Conservation (phyloP, 2,797 vertebrate genomes). For the Mus spretus region DNA sequence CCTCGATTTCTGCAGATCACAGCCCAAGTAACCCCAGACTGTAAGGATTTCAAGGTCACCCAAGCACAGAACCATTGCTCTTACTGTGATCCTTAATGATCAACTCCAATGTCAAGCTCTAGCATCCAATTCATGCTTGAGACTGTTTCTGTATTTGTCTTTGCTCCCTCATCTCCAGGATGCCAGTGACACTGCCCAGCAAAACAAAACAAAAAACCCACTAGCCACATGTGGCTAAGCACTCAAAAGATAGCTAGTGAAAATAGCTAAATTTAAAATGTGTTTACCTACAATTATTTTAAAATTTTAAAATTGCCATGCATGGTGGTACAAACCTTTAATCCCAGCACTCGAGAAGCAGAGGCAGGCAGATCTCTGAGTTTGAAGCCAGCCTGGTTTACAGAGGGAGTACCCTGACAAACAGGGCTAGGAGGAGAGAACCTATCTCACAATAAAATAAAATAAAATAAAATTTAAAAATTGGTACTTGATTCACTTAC, state of each 20-base stretch:
- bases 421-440: neutral
- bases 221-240: neutral
- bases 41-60: neutral
- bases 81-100: neutral
- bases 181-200: neutral
- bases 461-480: conserved; percentile 47
- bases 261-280: conserved; percentile 1
- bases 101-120: neutral
- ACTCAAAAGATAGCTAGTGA: neutral
- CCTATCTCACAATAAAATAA: neutral
- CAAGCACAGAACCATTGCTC: neutral
- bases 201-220: neutral
- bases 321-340: neutral
- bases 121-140: neutral
- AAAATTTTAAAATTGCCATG: neutral
- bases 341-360: neutral
- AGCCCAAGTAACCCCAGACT: neutral
- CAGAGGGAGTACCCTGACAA: neutral
- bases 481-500: conserved; percentile 1
- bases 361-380: neutral
- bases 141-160: neutral
- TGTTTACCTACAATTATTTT: conserved; percentile 38
- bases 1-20: neutral
- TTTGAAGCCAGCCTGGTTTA: neutral
- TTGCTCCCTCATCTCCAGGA: neutral